Conservation (phyloP, 2,797 vertebrate species). For the Lutjanus argentimaculatus region DNA sequence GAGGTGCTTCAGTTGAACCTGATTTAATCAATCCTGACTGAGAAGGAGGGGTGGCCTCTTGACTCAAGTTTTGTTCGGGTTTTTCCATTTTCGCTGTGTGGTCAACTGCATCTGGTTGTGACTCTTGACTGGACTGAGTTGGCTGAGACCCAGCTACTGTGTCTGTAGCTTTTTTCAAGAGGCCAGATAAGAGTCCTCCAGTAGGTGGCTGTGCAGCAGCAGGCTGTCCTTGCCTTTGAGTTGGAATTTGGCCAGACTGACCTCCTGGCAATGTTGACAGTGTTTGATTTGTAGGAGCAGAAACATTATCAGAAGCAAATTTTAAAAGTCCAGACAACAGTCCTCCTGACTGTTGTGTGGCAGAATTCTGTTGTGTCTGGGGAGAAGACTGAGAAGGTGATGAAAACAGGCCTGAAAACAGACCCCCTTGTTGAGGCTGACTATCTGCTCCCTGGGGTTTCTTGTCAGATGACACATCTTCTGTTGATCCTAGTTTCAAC, state of each 20-base stretch:
- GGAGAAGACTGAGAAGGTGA: conserved; percentile 64
- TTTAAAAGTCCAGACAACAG: conserved; percentile 87
- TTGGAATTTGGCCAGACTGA: conserved; percentile 53
- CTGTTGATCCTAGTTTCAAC: conserved; percentile 70
- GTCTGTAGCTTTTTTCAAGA: conserved; percentile 84
- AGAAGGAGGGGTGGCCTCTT: conserved; percentile 34
- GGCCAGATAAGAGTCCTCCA: conserved; percentile 82
- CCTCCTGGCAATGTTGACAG: conserved; percentile 28
- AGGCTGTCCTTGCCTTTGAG: conserved; percentile 56
- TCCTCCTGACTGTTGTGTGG: conserved; percentile 73
- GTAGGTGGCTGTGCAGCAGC: conserved; percentile 46
- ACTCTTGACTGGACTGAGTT: conserved; percentile 57
- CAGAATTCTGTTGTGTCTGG: conserved; percentile 64
- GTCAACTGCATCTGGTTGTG: conserved; percentile 37
- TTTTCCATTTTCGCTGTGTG: conserved; percentile 43
- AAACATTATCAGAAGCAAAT: conserved; percentile 85
- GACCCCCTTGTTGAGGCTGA: conserved; percentile 80
- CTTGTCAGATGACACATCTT: conserved; percentile 60
- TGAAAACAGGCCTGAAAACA: conserved; percentile 84
- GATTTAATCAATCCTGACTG: conserved; percentile 74
- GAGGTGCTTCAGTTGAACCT: conserved; percentile 76
- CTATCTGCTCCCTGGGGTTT: conserved; percentile 64
- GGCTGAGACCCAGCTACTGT: conserved; percentile 71
- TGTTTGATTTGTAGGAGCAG: conserved; percentile 64
- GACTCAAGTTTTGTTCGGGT: conserved; percentile 34